These are phyloP conservation scores for Notothenia rossii DNA, from an alignment of 2,113 vertebrate species.

Conservation along the genomic window DNA sequence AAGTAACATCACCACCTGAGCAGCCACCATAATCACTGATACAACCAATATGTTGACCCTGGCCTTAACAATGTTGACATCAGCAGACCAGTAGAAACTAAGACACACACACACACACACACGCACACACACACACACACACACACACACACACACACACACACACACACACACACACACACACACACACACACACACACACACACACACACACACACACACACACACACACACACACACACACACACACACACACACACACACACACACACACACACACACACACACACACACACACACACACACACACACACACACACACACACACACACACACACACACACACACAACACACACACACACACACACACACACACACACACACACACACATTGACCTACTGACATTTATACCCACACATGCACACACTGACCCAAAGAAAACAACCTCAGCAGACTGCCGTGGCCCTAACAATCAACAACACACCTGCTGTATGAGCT, in stretches of 20 bases:
- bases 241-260: neutral
- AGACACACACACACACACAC: neutral
- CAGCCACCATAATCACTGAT: neutral
- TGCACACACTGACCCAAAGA: slow-evolving; percentile 12
- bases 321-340: slow-evolving; percentile 4
- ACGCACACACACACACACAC: neutral
- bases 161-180: neutral
- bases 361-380: slow-evolving; percentile 1
- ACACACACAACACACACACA: neutral
- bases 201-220: neutral
- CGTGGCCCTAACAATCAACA: slow-evolving; percentile 22
- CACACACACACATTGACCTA: slow-evolving; percentile 12
- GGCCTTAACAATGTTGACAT: neutral
- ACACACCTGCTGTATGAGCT: slow-evolving; percentile 55
- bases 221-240: neutral
- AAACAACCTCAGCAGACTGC: slow-evolving; percentile 34
- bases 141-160: slow-evolving; percentile 4
- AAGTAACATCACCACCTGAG: neutral
- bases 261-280: slow-evolving; percentile 2
- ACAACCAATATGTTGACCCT: neutral
- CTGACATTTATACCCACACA: slow-evolving; percentile 40
- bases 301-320: neutral
- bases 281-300: slow-evolving; percentile 4
- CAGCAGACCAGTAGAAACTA: slow-evolving; percentile 1
- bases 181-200: slow-evolving; percentile 2